These are phyloP conservation scores for Nomada goodeniana DNA, from an alignment of 2,888 invertebrate species.

Conservation along the genomic window DNA sequence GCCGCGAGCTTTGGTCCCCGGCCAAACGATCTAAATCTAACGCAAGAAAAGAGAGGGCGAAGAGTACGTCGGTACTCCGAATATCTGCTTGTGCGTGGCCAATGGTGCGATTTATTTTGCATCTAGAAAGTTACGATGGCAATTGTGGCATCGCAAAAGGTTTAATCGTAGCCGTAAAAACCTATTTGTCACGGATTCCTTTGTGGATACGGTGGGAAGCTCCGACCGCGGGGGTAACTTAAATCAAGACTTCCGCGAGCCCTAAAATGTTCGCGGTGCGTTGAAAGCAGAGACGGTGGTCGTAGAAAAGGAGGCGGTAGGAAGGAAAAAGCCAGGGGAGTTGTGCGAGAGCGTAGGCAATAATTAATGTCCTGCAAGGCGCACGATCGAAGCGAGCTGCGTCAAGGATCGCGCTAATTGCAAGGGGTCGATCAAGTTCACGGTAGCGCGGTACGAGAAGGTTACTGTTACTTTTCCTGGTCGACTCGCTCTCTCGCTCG, in stretches of 20 bases:
- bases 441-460: conserved; percentile 65
- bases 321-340: neutral
- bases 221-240: too few relatives aligned
- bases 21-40: conserved; percentile 55
- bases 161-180: conserved; percentile 25
- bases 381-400: conserved; percentile 49
- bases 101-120: too few relatives aligned
- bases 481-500: conserved; percentile 57
- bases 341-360: neutral
- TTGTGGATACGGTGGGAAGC: neutral
- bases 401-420: conserved; percentile 65
- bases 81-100: neutral
- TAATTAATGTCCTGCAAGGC: conserved; percentile 46
- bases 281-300: neutral
- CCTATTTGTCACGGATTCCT: conserved; percentile 18
- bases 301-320: neutral
- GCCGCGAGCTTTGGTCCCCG: conserved; percentile 38
- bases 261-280: too few relatives aligned
- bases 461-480: conserved; percentile 79
- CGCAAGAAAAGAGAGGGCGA: conserved; percentile 26
- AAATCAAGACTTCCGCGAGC: too few relatives aligned
- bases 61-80: neutral
- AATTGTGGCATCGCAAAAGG: neutral
- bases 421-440: conserved; percentile 69
- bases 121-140: too few relatives aligned